Evolutionary conservation across 2,888 invertebrate genomes (phyloP).

Genomic region (Eubasilissa splendida): DNA sequence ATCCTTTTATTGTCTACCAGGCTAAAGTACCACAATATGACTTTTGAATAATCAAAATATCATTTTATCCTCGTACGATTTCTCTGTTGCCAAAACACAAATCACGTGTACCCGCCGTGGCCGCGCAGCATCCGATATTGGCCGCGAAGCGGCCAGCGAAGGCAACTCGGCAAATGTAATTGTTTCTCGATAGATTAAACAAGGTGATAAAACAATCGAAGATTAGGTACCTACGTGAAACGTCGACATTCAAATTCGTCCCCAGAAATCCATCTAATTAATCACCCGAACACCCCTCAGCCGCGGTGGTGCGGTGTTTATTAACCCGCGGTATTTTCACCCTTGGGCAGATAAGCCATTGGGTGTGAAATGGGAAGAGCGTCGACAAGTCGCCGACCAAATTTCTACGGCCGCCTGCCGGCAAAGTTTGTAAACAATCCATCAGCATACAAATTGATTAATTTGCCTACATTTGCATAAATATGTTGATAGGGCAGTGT

Average conservation of each 20-base stretch:
- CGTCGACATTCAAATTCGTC: slow-evolving; percentile 19
- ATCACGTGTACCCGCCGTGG: too few species aligned
- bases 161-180: too few species aligned
- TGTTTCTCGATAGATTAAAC: too few species aligned
- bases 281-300: slow-evolving; percentile 32
- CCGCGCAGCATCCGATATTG: too few species aligned
- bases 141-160: too few species aligned
- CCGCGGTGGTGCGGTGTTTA: neutral
- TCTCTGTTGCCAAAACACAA: too few species aligned
- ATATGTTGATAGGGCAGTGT: slow-evolving; percentile 54
- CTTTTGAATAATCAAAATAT: too few species aligned
- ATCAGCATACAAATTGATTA: slow-evolving; percentile 59
- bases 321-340: slow-evolving; percentile 14
- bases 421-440: slow-evolving; percentile 56
- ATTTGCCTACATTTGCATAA: slow-evolving; percentile 58
- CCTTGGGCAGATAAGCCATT: slow-evolving; percentile 9
- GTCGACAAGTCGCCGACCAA: slow-evolving; percentile 44
- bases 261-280: slow-evolving; percentile 31
- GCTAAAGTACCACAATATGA: too few species aligned
- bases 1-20: too few species aligned
- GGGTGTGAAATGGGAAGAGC: slow-evolving; percentile 23
- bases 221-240: neutral
- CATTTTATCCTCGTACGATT: too few species aligned
- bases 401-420: slow-evolving; percentile 47
- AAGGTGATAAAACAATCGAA: too few species aligned